Conservation (phyloP, 2,113 vertebrate genomes). For the Murina feae region DNA sequence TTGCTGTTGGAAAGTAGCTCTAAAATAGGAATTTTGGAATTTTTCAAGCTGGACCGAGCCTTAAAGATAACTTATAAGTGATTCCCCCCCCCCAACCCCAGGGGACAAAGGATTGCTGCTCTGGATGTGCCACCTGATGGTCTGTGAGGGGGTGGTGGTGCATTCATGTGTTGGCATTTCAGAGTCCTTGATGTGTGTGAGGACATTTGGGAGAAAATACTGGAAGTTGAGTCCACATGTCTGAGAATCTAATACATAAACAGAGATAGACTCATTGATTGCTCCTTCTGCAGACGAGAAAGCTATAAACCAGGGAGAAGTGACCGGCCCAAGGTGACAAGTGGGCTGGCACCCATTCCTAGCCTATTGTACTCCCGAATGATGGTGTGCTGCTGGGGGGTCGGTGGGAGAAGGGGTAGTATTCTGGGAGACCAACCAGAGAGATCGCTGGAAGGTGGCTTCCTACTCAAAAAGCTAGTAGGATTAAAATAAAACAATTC, state of each 20-base stretch:
- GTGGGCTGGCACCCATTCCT: background rate
- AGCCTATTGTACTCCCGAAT: fast-evolving
- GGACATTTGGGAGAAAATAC: background rate
- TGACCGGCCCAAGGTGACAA: background rate
- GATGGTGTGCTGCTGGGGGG: no score
- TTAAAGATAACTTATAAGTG: background rate
- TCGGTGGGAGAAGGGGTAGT: background rate
- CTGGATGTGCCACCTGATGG: background rate
- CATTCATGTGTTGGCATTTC: background rate
- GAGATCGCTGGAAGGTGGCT: background rate
- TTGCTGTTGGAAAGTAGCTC: background rate
- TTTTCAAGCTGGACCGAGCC: background rate
- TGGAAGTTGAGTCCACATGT: background rate
- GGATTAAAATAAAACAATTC: background rate
- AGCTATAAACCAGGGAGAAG: background rate
- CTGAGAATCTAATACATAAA: background rate
- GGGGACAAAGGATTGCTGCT: background rate
- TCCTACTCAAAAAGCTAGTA: background rate
- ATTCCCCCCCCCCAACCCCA: no score
- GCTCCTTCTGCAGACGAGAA: background rate
- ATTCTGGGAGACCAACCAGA: background rate
- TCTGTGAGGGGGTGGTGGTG: background rate
- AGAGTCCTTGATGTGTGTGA: background rate
- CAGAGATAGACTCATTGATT: background rate
- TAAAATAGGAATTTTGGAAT: background rate